A percentile compares a stretch with the other conserved stretches of the same genome.
These are phyloP conservation scores for Rhinatrema bivittatum DNA, from an alignment of 2,797 vertebrate genomes.

Conservation along the genomic window DNA sequence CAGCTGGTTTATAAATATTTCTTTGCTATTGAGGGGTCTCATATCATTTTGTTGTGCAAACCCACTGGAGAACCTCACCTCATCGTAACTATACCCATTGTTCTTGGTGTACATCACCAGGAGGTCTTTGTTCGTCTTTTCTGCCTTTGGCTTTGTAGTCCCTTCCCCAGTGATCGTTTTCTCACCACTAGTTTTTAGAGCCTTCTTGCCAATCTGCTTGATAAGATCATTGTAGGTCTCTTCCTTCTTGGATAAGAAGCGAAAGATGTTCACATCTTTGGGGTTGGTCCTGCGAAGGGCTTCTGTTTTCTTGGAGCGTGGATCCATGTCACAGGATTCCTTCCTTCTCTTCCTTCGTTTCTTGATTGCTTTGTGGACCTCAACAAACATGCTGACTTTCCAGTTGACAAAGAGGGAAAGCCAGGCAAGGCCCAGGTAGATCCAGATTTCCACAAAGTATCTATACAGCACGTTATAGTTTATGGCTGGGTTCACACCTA, in stretches of 20 bases:
- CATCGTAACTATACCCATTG: slow-evolving; percentile 71
- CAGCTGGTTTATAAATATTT: slow-evolving; percentile 76
- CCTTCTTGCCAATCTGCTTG: slow-evolving; percentile 84
- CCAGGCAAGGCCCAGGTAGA: slow-evolving; percentile 94
- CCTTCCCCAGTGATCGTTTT: slow-evolving; percentile 70
- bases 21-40: slow-evolving; percentile 61
- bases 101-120: slow-evolving; percentile 81
- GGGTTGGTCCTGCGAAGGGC: slow-evolving; percentile 57
- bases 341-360: slow-evolving; percentile 86
- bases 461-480: slow-evolving; percentile 88
- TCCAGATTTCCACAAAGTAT: slow-evolving; percentile 98
- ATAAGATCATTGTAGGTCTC: slow-evolving; percentile 94
- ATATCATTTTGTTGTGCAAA: slow-evolving; percentile 69
- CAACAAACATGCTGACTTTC: slow-evolving; percentile 97
- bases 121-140: slow-evolving; percentile 67
- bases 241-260: slow-evolving; percentile 89
- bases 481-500: slow-evolving; percentile 85
- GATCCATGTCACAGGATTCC: slow-evolving; percentile 78
- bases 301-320: slow-evolving; percentile 67
- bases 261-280: slow-evolving; percentile 88
- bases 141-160: slow-evolving; percentile 49
- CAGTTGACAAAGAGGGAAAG: slow-evolving; percentile 96
- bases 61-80: slow-evolving; percentile 36
- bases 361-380: slow-evolving; percentile 96
- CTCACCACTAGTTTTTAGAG: slow-evolving; percentile 62